phyloP scores from a whole-genome alignment of 2,888 invertebrate species.

The Hydriomena furcata region DNA sequence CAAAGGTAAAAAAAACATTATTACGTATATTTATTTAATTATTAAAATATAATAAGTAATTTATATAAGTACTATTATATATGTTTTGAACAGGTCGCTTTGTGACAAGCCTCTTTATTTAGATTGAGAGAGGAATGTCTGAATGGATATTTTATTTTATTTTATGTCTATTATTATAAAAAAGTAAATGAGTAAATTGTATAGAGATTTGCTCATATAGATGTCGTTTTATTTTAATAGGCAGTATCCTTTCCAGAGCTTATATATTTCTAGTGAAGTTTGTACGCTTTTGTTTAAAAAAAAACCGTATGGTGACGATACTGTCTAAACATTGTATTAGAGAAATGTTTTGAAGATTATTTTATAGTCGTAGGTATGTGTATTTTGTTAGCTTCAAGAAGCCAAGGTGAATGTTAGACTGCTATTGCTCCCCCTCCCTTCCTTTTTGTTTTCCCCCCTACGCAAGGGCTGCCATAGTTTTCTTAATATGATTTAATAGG shows the following conservation, averaged over 20 bases:
- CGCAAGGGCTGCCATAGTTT: slow-evolving; percentile 81
- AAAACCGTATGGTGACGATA: slow-evolving; percentile 53
- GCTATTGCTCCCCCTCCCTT: slow-evolving; percentile 75
- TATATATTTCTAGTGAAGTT: slow-evolving; percentile 31
- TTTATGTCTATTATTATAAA: slow-evolving; percentile 48
- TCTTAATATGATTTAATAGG: slow-evolving; percentile 80
- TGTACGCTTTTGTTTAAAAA: slow-evolving; percentile 28
- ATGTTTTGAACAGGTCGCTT: slow-evolving; percentile 56
- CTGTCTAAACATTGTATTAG: slow-evolving; percentile 74
- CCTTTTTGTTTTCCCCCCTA: slow-evolving; percentile 73
- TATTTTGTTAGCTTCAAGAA: slow-evolving; percentile 82
- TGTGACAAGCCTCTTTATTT: slow-evolving; percentile 69
- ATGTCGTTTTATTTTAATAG: slow-evolving; percentile 75
- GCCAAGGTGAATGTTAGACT: slow-evolving; percentile 83
- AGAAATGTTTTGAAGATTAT: slow-evolving; percentile 64
- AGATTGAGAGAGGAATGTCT: slow-evolving; percentile 59
- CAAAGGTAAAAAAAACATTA: slow-evolving; percentile 64
- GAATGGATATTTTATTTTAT: slow-evolving; percentile 51
- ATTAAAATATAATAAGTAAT: slow-evolving; percentile 33
- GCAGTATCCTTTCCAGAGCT: slow-evolving; percentile 71
- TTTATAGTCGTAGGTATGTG: slow-evolving; percentile 80
- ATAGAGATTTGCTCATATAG: slow-evolving; percentile 77
- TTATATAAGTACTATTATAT: slow-evolving; percentile 43
- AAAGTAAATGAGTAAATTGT: slow-evolving; percentile 73
- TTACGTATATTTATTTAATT: slow-evolving; percentile 9